Percentiles rank a stretch among this genome's conserved stretches.
Conservation (phyloP, 2,797 vertebrate genomes). For the Aselliscus stoliczkanus region DNA sequence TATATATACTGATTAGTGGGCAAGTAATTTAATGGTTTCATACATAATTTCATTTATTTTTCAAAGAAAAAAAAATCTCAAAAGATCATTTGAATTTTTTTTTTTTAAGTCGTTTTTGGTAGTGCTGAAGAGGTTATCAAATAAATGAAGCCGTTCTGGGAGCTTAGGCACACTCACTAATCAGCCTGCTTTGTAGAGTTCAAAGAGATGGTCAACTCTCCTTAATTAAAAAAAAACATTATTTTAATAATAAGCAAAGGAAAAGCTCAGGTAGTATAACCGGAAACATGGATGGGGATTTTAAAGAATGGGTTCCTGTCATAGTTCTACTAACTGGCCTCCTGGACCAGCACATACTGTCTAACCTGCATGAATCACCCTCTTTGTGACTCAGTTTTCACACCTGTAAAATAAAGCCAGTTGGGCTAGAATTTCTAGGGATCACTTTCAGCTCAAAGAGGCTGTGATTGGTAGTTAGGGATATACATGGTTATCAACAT, state of each 20-base stretch:
- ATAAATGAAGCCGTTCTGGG: neutral
- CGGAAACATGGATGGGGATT: neutral
- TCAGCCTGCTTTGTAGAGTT: neutral
- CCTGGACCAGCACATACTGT: neutral
- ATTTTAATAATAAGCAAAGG: neutral
- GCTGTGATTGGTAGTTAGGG: neutral
- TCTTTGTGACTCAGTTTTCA: neutral
- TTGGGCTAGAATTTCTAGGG: neutral
- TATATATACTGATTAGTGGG: neutral
- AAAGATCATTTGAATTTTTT: neutral
- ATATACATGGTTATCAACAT: neutral
- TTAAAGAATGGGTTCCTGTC: neutral
- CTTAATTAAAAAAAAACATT: neutral
- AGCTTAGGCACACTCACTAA: neutral
- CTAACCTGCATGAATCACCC: neutral
- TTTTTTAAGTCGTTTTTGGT: neutral
- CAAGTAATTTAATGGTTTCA: neutral
- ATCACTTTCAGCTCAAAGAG: neutral
- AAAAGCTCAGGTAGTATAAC: neutral
- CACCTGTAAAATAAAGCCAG: neutral
- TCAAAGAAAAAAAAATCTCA: neutral
- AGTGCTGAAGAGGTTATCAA: neutral
- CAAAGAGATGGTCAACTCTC: neutral
- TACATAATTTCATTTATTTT: slow-evolving; percentile 28
- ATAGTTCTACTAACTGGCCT: neutral